Percentiles rank a stretch among this genome's conserved stretches.
phyloP scores from a whole-genome alignment of 1,140 invertebrate species.

The Rhizoglyphus robini region DNA sequence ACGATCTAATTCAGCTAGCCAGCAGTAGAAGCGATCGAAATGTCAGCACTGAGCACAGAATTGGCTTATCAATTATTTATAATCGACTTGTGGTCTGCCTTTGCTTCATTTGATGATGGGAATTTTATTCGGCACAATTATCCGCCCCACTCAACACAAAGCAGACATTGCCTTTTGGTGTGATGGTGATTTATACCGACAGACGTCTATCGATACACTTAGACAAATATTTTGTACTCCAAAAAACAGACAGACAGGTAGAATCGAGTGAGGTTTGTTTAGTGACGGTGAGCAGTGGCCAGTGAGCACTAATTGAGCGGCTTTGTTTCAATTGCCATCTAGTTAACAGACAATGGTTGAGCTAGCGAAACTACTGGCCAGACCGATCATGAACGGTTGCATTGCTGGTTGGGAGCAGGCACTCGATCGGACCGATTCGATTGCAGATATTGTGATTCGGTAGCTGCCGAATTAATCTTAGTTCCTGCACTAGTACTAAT shows the following conservation, averaged over 20 bases:
- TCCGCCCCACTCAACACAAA: neutral
- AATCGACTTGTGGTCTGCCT: neutral
- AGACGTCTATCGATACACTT: neutral
- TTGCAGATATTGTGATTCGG: neutral
- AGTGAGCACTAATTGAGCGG: neutral
- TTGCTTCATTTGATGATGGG: neutral
- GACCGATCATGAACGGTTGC: neutral
- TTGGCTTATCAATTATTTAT: constrained; percentile 7
- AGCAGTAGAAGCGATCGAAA: no score
- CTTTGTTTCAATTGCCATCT: neutral
- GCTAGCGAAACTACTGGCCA: neutral
- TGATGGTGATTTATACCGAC: neutral
- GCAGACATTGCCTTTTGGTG: neutral
- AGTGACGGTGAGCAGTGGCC: neutral
- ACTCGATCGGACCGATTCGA: constrained; percentile 1
- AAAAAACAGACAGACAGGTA: neutral
- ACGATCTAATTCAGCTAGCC: no score
- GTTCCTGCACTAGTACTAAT: neutral
- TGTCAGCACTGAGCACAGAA: no score
- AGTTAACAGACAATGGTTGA: neutral
- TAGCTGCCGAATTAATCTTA: constrained; percentile 1
- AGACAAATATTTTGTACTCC: neutral
- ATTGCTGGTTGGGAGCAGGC: neutral
- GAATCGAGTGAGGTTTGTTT: neutral
- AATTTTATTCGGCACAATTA: neutral